Percentiles rank a stretch among this genome's conserved stretches.
Conservation (phyloP, 2,888 invertebrate species). For the Rhagonycha lutea region DNA sequence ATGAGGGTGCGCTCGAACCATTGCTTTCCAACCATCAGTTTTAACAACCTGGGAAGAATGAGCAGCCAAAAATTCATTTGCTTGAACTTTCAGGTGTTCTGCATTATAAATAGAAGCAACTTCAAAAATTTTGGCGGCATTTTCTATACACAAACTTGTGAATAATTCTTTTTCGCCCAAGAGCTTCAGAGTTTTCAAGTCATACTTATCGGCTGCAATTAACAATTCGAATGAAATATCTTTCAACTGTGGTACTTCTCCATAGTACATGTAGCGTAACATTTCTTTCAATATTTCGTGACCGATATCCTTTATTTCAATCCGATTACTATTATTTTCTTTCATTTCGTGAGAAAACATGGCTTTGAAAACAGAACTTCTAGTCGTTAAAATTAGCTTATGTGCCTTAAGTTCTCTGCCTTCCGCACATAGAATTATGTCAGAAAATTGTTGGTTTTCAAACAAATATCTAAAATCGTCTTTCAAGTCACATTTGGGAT, state of each 20-base stretch:
- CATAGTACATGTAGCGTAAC: background rate
- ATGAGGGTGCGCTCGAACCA: conserved; percentile 97
- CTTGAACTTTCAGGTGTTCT: conserved; percentile 97
- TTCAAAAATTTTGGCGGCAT: conserved; percentile 95
- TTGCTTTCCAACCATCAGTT: conserved; percentile 95
- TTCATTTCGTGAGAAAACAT: background rate
- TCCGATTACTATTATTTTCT: background rate
- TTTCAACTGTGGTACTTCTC: background rate
- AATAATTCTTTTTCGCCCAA: conserved; percentile 98
- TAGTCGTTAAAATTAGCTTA: conserved; percentile 94
- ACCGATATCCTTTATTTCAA: background rate
- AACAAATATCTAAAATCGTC: conserved; percentile 95
- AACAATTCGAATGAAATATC: background rate
- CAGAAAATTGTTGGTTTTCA: conserved; percentile 96
- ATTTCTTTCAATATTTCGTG: background rate
- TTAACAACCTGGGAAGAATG: conserved; percentile 99
- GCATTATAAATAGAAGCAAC: conserved; percentile 97
- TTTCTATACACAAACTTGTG: conserved; percentile 92
- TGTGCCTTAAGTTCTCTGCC: conserved; percentile 93
- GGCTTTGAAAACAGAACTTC: conserved; percentile 33
- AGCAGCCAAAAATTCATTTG: conserved; percentile 98
- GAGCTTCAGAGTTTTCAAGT: conserved; percentile 96
- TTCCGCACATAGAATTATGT: conserved; percentile 92
- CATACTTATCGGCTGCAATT: conserved; percentile 98
- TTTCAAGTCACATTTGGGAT: conserved; percentile 89